Evolutionary conservation across 2,888 invertebrate species (phyloP).

Genomic region (Cantharis rustica): DNA sequence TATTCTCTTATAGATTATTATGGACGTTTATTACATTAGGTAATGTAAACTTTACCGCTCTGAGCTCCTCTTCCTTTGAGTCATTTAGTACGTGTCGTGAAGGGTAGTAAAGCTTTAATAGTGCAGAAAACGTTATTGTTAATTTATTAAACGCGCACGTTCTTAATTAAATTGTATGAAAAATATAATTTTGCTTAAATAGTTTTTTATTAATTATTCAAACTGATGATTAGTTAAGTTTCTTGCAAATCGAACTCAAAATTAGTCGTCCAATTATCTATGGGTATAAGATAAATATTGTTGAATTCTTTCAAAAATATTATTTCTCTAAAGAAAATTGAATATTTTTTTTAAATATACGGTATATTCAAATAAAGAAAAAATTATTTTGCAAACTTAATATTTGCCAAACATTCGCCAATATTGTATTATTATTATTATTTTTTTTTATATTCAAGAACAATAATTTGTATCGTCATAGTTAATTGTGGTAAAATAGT

Average conservation of each 20-base stretch:
- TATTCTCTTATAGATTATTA: neutral
- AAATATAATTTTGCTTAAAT: neutral
- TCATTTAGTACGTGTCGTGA: neutral
- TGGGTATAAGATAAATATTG: too few species aligned
- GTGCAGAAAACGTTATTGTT: neutral
- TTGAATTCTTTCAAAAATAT: too few species aligned
- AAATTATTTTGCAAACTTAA: too few species aligned
- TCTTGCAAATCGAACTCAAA: neutral
- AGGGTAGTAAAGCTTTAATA: neutral
- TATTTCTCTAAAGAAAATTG: too few species aligned
- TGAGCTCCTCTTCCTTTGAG: neutral
- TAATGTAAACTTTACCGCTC: neutral
- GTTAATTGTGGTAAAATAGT: too few species aligned
- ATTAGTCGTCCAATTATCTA: too few species aligned
- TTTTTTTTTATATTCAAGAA: too few species aligned
- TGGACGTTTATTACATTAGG: neutral
- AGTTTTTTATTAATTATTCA: neutral
- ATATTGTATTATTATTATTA: too few species aligned
- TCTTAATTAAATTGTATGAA: neutral
- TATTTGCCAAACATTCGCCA: too few species aligned
- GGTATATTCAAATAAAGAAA: too few species aligned
- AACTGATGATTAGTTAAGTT: neutral
- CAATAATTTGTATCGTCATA: too few species aligned
- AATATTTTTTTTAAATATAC: too few species aligned
- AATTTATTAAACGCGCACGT: neutral